Evolutionary conservation across 1,140 invertebrate species (phyloP).

Genomic region (Trichoplusia ni): DNA sequence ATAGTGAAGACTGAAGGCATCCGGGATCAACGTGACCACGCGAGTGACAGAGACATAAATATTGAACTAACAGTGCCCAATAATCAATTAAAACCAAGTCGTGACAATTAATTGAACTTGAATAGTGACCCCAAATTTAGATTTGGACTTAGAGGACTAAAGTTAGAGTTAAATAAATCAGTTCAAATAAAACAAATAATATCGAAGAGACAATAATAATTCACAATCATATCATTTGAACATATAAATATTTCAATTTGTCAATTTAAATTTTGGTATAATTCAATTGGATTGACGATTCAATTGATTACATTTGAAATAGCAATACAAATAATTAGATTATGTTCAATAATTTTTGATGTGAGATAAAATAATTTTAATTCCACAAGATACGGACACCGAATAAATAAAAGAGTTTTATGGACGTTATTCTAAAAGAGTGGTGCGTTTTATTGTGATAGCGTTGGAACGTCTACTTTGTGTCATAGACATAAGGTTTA

Average conservation of each 20-base stretch:
- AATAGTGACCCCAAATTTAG: too few species aligned
- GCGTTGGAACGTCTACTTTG: neutral
- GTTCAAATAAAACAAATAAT: neutral
- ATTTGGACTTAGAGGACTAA: too few species aligned
- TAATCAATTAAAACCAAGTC: too few species aligned
- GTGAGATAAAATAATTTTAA: neutral
- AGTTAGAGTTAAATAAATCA: neutral
- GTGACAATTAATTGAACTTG: too few species aligned
- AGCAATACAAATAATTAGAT: neutral
- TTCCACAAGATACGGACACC: neutral
- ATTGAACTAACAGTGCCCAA: too few species aligned
- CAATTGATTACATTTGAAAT: neutral
- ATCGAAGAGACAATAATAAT: constrained; percentile 29
- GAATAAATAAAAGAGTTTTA: constrained; percentile 7
- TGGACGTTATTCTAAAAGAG: constrained; percentile 17
- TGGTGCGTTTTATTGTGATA: constrained; percentile 26
- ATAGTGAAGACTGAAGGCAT: constrained; percentile 20
- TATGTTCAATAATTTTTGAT: neutral
- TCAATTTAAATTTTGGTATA: constrained; percentile 26
- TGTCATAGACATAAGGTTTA: neutral
- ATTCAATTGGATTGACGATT: constrained; percentile 1
- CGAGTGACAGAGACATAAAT: neutral
- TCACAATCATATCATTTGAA: constrained; percentile 31
- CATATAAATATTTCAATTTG: neutral
- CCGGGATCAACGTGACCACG: constrained; percentile 13